A percentile compares a stretch with the other conserved stretches of the same genome.
Evolutionary conservation across 2,888 invertebrate species (phyloP).

Genomic region (Drosophila algonquin): DNA sequence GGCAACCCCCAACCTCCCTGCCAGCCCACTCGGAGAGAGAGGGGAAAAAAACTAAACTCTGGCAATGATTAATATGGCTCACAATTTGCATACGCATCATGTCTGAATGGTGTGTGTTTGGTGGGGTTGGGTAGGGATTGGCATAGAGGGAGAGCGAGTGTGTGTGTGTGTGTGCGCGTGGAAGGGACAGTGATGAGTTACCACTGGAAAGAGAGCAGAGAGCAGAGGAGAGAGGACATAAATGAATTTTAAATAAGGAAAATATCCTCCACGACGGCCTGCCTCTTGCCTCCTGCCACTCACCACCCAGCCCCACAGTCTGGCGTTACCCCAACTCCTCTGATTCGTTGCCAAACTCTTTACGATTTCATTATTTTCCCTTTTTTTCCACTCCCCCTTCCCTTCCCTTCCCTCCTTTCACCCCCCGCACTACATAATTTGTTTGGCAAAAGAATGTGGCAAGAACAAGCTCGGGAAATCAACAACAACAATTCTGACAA

Average conservation of each 20-base stretch:
- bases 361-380: constrained; percentile 76
- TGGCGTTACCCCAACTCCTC: constrained; percentile 9
- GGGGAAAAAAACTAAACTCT: not conserved
- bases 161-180: not conserved
- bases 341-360: constrained; percentile 63
- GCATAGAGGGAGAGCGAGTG: not conserved
- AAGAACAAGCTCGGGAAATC: constrained; percentile 49
- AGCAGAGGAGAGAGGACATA: constrained; percentile 5
- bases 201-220: too few relatives aligned
- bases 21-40: not conserved
- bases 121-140: not conserved
- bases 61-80: constrained; percentile 70
- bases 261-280: constrained; percentile 30
- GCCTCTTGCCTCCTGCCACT: too few relatives aligned
- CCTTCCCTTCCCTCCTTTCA: too few relatives aligned
- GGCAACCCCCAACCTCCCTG: not conserved
- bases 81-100: constrained; percentile 74
- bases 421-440: constrained; percentile 62
- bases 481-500: constrained; percentile 8
- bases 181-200: constrained; percentile 13
- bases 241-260: constrained; percentile 47
- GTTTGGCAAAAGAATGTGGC: constrained; percentile 62
- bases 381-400: constrained; percentile 41
- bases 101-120: constrained; percentile 35
- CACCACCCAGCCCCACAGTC: not conserved